Evolutionary conservation across 2,113 vertebrate genomes (phyloP).

Genomic region (Stercorarius parasiticus): DNA sequence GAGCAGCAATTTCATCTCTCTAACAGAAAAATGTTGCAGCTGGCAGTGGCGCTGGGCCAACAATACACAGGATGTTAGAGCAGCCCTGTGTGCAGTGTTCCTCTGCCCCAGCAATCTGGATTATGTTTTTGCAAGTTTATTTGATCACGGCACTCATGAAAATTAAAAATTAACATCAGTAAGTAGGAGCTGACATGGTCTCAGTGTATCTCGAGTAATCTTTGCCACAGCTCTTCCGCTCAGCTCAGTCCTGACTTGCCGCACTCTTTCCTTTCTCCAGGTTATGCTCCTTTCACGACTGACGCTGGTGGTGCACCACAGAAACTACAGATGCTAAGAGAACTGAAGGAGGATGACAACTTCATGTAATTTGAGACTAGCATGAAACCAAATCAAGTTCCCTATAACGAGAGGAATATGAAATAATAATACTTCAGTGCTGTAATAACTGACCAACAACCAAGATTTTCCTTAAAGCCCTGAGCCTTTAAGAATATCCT

Average conservation of each 20-base stretch:
- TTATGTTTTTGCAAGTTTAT: constrained; percentile 55
- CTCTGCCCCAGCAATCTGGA: constrained; percentile 50
- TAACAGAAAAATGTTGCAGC: constrained; percentile 38
- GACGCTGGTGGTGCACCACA: accelerated
- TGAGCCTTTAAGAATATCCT: neutral
- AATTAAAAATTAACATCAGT: constrained; percentile 9
- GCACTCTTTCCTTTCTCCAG: neutral
- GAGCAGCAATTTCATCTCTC: constrained; percentile 17
- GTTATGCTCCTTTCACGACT: neutral
- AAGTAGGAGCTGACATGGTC: neutral
- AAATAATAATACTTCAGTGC: neutral
- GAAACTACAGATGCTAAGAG: neutral
- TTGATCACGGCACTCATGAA: neutral
- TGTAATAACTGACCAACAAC: neutral
- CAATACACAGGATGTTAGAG: constrained; percentile 48
- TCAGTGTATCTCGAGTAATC: neutral
- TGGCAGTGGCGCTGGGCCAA: constrained; percentile 56
- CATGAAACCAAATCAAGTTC: neutral
- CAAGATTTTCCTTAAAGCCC: neutral
- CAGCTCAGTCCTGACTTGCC: neutral
- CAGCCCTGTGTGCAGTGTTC: constrained; percentile 27
- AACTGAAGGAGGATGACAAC: neutral
- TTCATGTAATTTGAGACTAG: neutral
- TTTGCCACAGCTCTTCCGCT: neutral
- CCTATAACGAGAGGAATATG: neutral